These are phyloP conservation scores for Onychostruthus taczanowskii DNA, from an alignment of 2,113 vertebrate genomes.

Conservation along the genomic window DNA sequence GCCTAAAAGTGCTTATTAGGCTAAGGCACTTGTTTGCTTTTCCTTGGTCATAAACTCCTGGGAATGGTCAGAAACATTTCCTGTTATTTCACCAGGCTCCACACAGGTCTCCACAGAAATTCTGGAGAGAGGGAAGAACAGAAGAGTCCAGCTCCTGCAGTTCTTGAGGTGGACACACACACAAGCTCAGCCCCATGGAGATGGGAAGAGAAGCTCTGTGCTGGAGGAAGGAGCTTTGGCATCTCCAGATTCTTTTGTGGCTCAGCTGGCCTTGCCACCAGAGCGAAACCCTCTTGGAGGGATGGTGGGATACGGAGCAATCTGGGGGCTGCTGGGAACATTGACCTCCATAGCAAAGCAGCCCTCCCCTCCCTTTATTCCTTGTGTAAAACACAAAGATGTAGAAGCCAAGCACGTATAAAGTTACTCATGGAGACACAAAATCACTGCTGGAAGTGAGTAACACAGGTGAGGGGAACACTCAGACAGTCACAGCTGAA, in stretches of 20 bases:
- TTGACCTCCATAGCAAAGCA: neutral
- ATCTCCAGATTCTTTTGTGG: neutral
- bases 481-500: neutral
- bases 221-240: neutral
- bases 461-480: neutral
- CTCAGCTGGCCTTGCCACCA: neutral
- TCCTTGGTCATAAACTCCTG: neutral
- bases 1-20: neutral
- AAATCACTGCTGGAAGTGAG: neutral
- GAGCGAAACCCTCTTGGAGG: neutral
- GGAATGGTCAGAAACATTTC: neutral
- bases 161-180: rapidly evolving
- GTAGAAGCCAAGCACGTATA: neutral
- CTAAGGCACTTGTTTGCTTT: neutral
- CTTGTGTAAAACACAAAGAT: neutral
- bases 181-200: neutral
- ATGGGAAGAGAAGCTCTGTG: neutral
- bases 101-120: neutral
- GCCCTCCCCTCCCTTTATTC: neutral
- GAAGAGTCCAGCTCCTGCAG: neutral
- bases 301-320: neutral
- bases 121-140: neutral
- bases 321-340: neutral
- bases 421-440: neutral
- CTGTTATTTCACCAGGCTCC: neutral